phyloP scores from a whole-genome alignment of 2,797 vertebrate species.

The Xenopus petersii region DNA sequence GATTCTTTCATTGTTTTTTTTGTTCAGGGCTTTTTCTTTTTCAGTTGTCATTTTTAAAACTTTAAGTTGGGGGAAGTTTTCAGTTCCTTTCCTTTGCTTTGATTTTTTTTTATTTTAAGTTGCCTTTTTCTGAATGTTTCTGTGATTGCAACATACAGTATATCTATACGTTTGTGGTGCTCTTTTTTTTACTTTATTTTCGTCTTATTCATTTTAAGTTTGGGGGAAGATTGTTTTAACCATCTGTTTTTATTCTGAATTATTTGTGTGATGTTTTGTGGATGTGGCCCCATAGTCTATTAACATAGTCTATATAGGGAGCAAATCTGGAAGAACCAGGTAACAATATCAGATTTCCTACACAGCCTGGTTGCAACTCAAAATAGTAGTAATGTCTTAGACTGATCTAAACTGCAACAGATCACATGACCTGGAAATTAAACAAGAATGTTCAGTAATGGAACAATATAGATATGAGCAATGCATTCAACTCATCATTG shows the following conservation, averaged over 20 bases:
- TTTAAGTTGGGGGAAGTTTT: slow-evolving; percentile 50
- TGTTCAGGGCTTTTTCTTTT: slow-evolving; percentile 40
- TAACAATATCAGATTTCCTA: too few relatives aligned
- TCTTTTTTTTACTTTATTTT: slow-evolving; percentile 54
- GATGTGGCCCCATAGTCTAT: not conserved
- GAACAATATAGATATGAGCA: too few relatives aligned
- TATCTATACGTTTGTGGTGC: slow-evolving; percentile 57
- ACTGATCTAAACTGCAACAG: too few relatives aligned
- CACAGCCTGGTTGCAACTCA: too few relatives aligned
- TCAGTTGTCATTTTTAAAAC: slow-evolving; percentile 46
- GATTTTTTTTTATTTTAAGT: slow-evolving; percentile 63
- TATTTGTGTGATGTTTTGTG: not conserved
- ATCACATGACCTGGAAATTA: too few relatives aligned
- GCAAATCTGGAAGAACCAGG: too few relatives aligned
- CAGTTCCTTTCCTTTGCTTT: slow-evolving; percentile 63
- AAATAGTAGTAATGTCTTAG: too few relatives aligned
- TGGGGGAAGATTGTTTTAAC: slow-evolving; percentile 47
- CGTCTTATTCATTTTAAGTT: slow-evolving; percentile 50
- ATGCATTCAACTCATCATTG: too few relatives aligned
- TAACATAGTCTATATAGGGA: too few relatives aligned
- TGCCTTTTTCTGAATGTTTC: slow-evolving; percentile 65
- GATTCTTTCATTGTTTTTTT: slow-evolving; percentile 65
- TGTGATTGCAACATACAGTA: slow-evolving; percentile 48
- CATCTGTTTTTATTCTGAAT: slow-evolving; percentile 43
- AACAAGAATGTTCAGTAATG: too few relatives aligned